These are phyloP conservation scores for Galagoides demidoff DNA, from an alignment of 2,797 vertebrate species.

Conservation along the genomic window DNA sequence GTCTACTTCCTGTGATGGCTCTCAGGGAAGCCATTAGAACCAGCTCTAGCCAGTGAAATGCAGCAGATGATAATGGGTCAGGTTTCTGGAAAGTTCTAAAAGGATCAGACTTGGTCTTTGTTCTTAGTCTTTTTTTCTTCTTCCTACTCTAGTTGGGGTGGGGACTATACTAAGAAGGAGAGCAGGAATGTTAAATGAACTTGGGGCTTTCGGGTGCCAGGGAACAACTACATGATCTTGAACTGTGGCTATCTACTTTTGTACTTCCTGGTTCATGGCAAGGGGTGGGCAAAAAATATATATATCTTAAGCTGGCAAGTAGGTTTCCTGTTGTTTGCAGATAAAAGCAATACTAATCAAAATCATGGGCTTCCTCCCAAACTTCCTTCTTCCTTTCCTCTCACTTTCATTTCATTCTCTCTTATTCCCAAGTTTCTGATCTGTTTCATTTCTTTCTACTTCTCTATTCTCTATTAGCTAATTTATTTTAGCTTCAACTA, in stretches of 20 bases:
- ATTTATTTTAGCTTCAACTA: slow-evolving; percentile 21
- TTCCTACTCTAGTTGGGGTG: not conserved
- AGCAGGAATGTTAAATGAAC: not conserved
- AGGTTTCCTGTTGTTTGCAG: not conserved
- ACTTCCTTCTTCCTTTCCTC: not conserved
- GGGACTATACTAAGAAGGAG: not conserved
- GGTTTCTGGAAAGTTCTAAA: not conserved
- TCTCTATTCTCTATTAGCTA: not conserved
- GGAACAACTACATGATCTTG: not conserved
- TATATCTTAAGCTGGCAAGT: not conserved
- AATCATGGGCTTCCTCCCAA: not conserved
- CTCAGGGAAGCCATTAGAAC: not conserved
- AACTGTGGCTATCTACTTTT: not conserved
- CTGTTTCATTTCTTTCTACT: not conserved
- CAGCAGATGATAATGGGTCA: not conserved
- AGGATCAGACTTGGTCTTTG: not conserved
- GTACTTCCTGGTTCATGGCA: not conserved
- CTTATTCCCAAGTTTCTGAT: not conserved
- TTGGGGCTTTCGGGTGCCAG: not conserved
- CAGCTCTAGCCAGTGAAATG: not conserved
- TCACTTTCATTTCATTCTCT: not conserved
- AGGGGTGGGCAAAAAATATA: not conserved
- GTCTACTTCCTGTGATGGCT: not conserved
- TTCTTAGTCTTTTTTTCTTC: not conserved
- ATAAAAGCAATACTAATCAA: not conserved